Evolutionary conservation across 2,113 vertebrate genomes (phyloP).

Genomic region (Heteronetta atricapilla): DNA sequence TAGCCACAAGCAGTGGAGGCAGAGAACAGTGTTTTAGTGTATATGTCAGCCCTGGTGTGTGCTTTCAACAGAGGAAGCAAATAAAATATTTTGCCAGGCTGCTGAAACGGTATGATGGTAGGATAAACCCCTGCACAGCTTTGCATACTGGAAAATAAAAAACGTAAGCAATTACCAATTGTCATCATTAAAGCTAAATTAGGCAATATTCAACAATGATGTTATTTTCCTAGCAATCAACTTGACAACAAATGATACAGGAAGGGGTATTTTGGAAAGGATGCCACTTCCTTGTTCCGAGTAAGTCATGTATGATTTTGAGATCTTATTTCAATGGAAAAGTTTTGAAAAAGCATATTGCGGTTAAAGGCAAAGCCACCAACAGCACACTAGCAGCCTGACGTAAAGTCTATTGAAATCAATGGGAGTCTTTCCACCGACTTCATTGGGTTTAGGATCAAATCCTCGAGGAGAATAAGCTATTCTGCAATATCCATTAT

Average conservation of each 20-base stretch:
- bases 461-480: slow-evolving; percentile 59
- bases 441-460: slow-evolving; percentile 60
- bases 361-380: neutral
- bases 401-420: slow-evolving; percentile 58
- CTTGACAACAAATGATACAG: neutral
- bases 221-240: neutral
- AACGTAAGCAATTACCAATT: neutral
- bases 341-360: neutral
- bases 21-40: slow-evolving; percentile 53
- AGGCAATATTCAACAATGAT: neutral
- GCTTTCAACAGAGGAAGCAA: slow-evolving; percentile 46
- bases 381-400: neutral
- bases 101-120: neutral
- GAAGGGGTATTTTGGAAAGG: neutral
- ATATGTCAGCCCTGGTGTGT: neutral
- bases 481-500: slow-evolving; percentile 64
- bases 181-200: neutral
- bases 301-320: neutral
- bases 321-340: neutral
- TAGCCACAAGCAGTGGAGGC: neutral
- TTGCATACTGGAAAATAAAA: neutral
- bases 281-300: neutral
- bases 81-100: slow-evolving; percentile 50
- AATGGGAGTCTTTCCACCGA: slow-evolving; percentile 54
- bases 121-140: neutral